Conservation (phyloP, 2,113 vertebrate species). For the Carassius gibelio region DNA sequence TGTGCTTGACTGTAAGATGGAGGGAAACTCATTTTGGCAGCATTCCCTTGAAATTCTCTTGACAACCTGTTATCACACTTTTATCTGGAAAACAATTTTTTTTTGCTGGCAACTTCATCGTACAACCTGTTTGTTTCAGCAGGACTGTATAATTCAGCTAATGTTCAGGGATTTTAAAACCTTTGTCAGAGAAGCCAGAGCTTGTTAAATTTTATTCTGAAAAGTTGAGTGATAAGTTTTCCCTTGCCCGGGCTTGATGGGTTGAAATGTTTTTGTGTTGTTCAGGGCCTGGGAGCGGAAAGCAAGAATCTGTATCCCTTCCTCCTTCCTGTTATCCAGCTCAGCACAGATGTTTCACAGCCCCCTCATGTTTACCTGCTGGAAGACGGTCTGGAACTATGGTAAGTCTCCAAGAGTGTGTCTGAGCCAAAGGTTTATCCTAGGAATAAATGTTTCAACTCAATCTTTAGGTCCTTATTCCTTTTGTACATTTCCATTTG, state of each 20-base stretch:
- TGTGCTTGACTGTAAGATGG: neutral
- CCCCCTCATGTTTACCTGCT: conserved; percentile 98
- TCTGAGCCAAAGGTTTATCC: neutral
- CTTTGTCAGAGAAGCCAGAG: neutral
- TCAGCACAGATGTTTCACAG: conserved; percentile 95
- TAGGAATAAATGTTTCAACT: neutral
- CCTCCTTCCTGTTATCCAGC: conserved; percentile 95
- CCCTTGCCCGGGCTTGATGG: neutral
- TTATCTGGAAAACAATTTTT: neutral
- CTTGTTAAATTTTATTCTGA: neutral
- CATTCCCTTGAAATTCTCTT: neutral
- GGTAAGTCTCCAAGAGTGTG: conserved; percentile 74
- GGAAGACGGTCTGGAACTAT: conserved; percentile 96
- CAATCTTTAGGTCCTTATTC: neutral
- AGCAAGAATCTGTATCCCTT: conserved; percentile 96
- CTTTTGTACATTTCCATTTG: neutral
- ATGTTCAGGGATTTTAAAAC: neutral
- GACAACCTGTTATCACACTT: conserved; percentile 8
- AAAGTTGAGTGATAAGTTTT: neutral
- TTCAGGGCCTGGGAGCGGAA: conserved; percentile 90
- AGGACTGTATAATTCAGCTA: neutral
- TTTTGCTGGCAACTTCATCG: neutral
- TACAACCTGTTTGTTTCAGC: neutral
- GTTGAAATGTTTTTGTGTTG: neutral
- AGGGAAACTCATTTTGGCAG: conserved; percentile 3